These are phyloP conservation scores for Vanessa cardui DNA, from an alignment of 2,888 invertebrate genomes.

Conservation along the genomic window DNA sequence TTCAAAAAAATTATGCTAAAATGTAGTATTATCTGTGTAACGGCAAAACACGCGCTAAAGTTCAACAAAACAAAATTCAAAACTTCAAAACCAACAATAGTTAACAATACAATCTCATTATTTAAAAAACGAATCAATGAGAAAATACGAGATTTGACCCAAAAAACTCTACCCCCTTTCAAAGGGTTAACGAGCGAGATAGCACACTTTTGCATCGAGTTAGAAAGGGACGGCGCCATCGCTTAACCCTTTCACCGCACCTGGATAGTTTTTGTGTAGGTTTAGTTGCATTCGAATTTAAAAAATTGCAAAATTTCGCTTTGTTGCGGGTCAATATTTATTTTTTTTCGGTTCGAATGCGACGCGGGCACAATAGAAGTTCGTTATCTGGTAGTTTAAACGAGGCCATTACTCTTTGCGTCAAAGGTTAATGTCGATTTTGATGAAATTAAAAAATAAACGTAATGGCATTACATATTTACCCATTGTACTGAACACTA, in stretches of 20 bases:
- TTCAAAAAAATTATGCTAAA: not conserved
- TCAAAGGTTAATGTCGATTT: conserved; percentile 39
- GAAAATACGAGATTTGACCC: conserved; percentile 78
- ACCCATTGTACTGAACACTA: not conserved
- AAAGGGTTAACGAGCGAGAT: conserved; percentile 73
- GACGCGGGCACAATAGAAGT: conserved; percentile 61
- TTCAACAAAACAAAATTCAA: conserved; percentile 47
- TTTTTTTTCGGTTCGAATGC: conserved; percentile 65
- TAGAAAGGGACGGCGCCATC: conserved; percentile 51
- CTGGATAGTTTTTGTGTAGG: conserved; percentile 67
- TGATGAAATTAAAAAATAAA: conserved; percentile 13
- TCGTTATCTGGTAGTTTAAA: conserved; percentile 72
- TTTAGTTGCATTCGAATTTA: conserved; percentile 72
- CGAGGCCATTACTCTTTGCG: conserved; percentile 66
- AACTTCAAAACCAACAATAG: conserved; percentile 60
- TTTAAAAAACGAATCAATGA: conserved; percentile 65
- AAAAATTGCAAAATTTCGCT: conserved; percentile 78
- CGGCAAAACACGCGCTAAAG: conserved; percentile 9
- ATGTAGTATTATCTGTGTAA: not conserved
- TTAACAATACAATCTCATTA: conserved; percentile 76
- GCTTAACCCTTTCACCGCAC: conserved; percentile 76
- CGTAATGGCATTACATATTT: not conserved
- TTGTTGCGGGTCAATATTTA: conserved; percentile 78
- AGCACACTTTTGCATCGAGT: conserved; percentile 39
- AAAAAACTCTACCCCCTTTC: conserved; percentile 65